Evolutionary conservation across 2,797 vertebrate genomes (phyloP).

Genomic region (Amazonetta brasiliensis): DNA sequence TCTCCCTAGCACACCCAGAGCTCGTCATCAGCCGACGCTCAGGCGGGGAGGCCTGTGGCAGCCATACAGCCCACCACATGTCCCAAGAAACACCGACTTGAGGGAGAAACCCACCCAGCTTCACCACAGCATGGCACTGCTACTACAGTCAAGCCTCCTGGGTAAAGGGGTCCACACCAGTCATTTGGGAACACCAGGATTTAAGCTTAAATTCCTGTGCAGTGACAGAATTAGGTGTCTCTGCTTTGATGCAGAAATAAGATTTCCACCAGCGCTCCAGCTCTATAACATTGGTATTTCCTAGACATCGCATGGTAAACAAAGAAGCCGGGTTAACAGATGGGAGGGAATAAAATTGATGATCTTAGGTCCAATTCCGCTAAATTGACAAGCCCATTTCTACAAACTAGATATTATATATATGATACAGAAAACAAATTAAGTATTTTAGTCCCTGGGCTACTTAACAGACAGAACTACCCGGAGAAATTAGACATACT

Average conservation of each 20-base stretch:
- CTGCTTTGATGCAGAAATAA: not conserved
- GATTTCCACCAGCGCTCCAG: not conserved
- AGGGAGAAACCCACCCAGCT: fast-evolving
- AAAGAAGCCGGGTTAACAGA: conserved; percentile 27
- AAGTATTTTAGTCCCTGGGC: not conserved
- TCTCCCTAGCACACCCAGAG: not conserved
- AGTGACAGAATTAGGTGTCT: not conserved
- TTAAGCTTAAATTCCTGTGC: not conserved
- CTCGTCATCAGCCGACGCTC: not conserved
- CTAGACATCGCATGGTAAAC: not conserved
- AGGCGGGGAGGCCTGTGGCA: not conserved
- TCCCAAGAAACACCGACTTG: not conserved
- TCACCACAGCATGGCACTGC: not conserved
- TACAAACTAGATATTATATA: not conserved
- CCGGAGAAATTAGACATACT: not conserved
- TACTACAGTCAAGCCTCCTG: not conserved
- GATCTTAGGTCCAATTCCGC: conserved; percentile 20
- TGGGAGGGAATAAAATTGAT: conserved; percentile 29
- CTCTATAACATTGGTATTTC: not conserved
- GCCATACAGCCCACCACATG: not conserved
- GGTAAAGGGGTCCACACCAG: not conserved
- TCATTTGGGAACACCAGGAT: not conserved
- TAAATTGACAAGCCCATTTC: conserved; percentile 29
- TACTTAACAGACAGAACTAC: not conserved
- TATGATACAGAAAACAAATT: not conserved